Conservation (phyloP, 2,113 vertebrate species). For the Alethe castanea region DNA sequence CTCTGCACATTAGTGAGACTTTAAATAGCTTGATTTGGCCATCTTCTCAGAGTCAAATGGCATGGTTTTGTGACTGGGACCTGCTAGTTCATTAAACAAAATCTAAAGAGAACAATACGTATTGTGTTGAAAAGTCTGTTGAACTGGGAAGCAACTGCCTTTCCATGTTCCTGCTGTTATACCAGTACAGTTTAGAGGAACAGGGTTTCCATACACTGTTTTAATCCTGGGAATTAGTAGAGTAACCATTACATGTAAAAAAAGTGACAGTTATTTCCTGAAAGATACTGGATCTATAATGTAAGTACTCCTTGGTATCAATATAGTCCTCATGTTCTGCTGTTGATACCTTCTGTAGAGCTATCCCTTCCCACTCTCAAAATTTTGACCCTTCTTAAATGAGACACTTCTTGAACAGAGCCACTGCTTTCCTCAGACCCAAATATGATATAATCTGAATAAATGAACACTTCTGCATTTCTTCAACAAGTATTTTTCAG, state of each 20-base stretch:
- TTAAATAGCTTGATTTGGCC: neutral
- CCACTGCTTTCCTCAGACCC: neutral
- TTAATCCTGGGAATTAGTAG: neutral
- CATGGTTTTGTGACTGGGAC: neutral
- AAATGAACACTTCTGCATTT: neutral
- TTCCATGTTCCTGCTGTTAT: neutral
- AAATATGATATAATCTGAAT: neutral
- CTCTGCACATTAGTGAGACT: neutral
- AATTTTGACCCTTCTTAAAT: neutral
- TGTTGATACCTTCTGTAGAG: neutral
- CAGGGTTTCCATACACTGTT: neutral
- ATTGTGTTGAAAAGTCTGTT: neutral
- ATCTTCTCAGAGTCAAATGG: neutral
- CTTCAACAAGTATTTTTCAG: neutral
- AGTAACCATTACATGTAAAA: rapidly evolving
- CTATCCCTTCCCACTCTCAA: neutral
- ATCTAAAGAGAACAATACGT: neutral
- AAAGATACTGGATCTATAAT: neutral
- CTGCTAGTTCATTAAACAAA: neutral
- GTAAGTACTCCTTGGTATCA: neutral
- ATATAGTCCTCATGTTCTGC: neutral
- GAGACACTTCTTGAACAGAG: neutral
- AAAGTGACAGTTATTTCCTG: neutral
- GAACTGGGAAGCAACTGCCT: neutral
- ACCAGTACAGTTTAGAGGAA: neutral